Evolutionary conservation across 37 sponge, comb jelly and placozoan genomes (phyloP), one percentile per base, ranked within the genome.

Genomic region (Theonella swinhoei): DNA sequence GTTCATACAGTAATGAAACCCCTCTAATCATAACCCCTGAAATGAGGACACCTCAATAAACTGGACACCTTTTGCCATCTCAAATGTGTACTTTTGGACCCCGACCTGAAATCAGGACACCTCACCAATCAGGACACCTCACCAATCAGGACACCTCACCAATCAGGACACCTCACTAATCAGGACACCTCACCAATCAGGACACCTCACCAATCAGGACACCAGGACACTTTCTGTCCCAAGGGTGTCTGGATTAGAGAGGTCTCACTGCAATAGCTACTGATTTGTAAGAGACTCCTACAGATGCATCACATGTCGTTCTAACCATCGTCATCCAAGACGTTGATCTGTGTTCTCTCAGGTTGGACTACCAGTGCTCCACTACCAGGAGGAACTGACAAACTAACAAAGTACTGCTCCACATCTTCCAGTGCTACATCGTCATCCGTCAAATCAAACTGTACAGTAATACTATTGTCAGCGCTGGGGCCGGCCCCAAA

Each of bases 301-400:
- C 20, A 66, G 7, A 66, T 66, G 26, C n/a, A 26, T 66, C 14
- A 8, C 7, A 8, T 8, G 8, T 25, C 26, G 5, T 1, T 19
- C 58, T 43, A 61, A 81, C 82, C 72, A 81, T 81, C 82, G 71
- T 81, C 70, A 58, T 81, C 82, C 34, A 81, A 3, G 26, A 81
- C 43, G 38, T 81, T 71, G 71, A 81, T 28, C 1, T 25, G 17
- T 33, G 82, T 81, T 22, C 29, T 5, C 19, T 11, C 23, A 0
- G 82, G 82, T 5, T 31, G 11, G 43, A 62, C 72, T 32, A 72
- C n/a, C 1, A 5, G n/a, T 11, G 71, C 39, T 5, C 72, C 72
- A 3, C 24, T 78, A 1, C 40, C 54, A 23, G 63, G 1, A 0
- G 62, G 61, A 11, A 81, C 14, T 1, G 0, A 61, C 23, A 81